Base-by-base conservation (phyloP, 2,888 invertebrate species). In the Galeruca laticollis region DNA sequence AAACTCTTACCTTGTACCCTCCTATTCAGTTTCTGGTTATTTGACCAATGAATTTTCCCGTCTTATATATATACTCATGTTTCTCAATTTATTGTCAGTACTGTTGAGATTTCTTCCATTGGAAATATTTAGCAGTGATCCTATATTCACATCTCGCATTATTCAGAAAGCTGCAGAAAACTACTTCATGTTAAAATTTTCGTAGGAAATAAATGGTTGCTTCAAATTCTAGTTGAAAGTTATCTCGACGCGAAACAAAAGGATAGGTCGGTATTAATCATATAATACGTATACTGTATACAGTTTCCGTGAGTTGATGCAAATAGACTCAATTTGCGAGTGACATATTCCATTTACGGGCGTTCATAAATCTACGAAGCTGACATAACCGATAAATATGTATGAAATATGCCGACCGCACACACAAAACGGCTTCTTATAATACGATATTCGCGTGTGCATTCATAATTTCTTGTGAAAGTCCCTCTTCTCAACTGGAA, bases 281-380 rank as follows among this genome's bases (percentile, higher is more conserved):
- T 78, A 18, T 47, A 47, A 76, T 56, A 70, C 68, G 52, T 40
- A 63, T 21, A 62, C 31, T 69, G 71, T 72, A 71, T 68, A 64
- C 72, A 73, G 73, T 76, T 76, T 76, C 77, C 75, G 74, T 72
- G 52, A 75, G 71, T 49, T 47, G 57, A 65, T 65, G 79, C 75
- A 81, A 78, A 80, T 80, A 78, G 78, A 81, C 78, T 80, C 81
- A 82, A 81, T 82, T 82, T 81, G 80, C 78, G 76, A 71, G 75
- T 80, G 82, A 82, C 82, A 65, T 57, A 65, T 65, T 65, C 82
- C 82, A 82, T 82, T 82, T 81, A 78, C 79, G 76, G 76, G 72
- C 72, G 74, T 77, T 80, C 79, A 81, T 81, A 81, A 81, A 81
- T 81, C 79, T 77, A 75, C 73, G 26, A 70, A 71, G 43, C 51